Evolutionary conservation across 1,140 invertebrate species (phyloP).

Genomic region (Drosophila rufa): DNA sequence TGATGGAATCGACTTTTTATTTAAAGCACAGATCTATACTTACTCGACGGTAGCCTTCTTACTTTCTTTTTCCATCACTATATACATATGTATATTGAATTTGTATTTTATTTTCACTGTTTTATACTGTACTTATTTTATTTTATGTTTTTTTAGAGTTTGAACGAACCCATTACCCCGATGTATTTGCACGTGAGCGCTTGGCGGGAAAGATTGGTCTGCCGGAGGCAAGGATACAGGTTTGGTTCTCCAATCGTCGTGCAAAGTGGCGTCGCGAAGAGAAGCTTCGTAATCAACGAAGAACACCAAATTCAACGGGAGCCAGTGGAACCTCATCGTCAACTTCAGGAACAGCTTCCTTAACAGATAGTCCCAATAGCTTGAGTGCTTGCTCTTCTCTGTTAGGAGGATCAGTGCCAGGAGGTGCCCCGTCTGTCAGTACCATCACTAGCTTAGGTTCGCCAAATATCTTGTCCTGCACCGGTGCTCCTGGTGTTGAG

Average conservation of each 20-base stretch:
- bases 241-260: slow-evolving; percentile 99
- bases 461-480: slow-evolving; percentile 30
- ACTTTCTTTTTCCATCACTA: no score
- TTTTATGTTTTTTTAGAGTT: slow-evolving; percentile 87
- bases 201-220: slow-evolving; percentile 98
- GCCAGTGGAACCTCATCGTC: slow-evolving; percentile 59
- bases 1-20: no score
- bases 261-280: slow-evolving; percentile 99
- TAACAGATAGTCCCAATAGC: slow-evolving; percentile 72
- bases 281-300: slow-evolving; percentile 95
- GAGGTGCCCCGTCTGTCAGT: slow-evolving; percentile 48
- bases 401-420: slow-evolving; percentile 18
- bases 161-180: slow-evolving; percentile 92
- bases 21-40: no score
- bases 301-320: slow-evolving; percentile 73
- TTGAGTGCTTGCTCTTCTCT: slow-evolving; percentile 62
- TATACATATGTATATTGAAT: no score
- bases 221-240: slow-evolving; percentile 99
- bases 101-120: no score
- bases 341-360: slow-evolving; percentile 53
- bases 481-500: slow-evolving; percentile 22
- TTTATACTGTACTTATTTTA: no score
- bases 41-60: no score
- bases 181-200: slow-evolving; percentile 97
- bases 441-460: slow-evolving; percentile 47